phyloP scores from a whole-genome alignment of 2,888 invertebrate species.

The Drosophila kambysellisi region DNA sequence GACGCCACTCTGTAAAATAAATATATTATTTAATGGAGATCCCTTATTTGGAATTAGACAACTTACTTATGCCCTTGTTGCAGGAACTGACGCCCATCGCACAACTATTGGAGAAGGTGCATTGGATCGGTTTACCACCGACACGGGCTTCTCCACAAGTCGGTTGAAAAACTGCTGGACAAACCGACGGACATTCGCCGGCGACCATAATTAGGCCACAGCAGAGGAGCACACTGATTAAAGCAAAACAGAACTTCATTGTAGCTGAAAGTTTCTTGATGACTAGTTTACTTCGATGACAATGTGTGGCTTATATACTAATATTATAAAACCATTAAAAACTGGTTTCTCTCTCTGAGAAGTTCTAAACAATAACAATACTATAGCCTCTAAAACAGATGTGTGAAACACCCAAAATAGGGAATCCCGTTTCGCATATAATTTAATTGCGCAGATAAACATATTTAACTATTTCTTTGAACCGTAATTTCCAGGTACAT shows the following conservation, averaged over 20 bases:
- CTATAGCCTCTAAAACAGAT: background rate
- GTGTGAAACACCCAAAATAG: background rate
- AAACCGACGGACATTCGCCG: slow-evolving; percentile 13
- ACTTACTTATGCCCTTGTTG: slow-evolving; percentile 25
- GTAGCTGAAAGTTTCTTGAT: background rate
- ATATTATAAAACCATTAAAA: background rate
- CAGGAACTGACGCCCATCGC: slow-evolving; percentile 18
- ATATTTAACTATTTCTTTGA: slow-evolving; percentile 10
- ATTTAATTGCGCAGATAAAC: background rate
- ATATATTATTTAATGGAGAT: background rate
- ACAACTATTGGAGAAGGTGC: slow-evolving; percentile 35
- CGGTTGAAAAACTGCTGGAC: slow-evolving; percentile 14
- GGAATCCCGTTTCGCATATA: slow-evolving; percentile 6
- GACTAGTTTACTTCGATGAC: slow-evolving; percentile 2
- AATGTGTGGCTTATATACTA: slow-evolving; percentile 28
- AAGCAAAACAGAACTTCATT: slow-evolving; percentile 32
- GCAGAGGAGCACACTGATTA: slow-evolving; percentile 33
- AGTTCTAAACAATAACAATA: background rate
- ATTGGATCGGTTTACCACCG: slow-evolving; percentile 15
- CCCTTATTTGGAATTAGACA: background rate
- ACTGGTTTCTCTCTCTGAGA: slow-evolving; percentile 22
- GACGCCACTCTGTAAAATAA: slow-evolving; percentile 33
- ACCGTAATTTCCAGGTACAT: slow-evolving; percentile 5
- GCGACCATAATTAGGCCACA: slow-evolving; percentile 8
- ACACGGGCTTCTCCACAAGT: slow-evolving; percentile 34